phyloP scores from a whole-genome alignment of 2,888 invertebrate species.

The Mamestra brassicae region DNA sequence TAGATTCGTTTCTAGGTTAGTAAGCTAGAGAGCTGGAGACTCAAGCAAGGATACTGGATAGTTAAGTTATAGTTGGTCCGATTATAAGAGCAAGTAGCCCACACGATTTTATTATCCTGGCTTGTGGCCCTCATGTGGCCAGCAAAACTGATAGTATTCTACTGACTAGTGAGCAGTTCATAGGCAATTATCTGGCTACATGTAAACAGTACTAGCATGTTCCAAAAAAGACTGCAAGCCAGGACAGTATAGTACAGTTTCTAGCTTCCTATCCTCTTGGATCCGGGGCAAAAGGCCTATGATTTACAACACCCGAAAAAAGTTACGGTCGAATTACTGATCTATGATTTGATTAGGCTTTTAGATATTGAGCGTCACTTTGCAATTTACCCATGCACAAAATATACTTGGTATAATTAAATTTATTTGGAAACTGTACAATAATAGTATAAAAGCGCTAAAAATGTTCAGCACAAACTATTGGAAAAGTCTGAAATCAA shows the following conservation, averaged over 20 bases:
- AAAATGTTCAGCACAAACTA: conserved; percentile 38
- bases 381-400: conserved; percentile 32
- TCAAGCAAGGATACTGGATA: no score
- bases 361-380: conserved; percentile 2
- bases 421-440: not conserved
- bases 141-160: not conserved
- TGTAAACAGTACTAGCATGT: not conserved
- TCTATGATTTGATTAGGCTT: not conserved
- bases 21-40: not conserved
- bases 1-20: no score
- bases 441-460: not conserved
- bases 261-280: not conserved
- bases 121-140: not conserved
- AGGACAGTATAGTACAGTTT: not conserved
- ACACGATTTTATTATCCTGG: not conserved
- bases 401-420: not conserved
- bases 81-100: no score
- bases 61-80: no score
- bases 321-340: not conserved
- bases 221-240: not conserved
- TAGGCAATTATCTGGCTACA: no score
- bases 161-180: not conserved
- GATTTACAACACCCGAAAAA: no score
- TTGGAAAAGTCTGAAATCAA: conserved; percentile 52
- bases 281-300: no score